Base-by-base conservation (phyloP, 2,797 vertebrate species). In the Cynopterus sphinx region DNA sequence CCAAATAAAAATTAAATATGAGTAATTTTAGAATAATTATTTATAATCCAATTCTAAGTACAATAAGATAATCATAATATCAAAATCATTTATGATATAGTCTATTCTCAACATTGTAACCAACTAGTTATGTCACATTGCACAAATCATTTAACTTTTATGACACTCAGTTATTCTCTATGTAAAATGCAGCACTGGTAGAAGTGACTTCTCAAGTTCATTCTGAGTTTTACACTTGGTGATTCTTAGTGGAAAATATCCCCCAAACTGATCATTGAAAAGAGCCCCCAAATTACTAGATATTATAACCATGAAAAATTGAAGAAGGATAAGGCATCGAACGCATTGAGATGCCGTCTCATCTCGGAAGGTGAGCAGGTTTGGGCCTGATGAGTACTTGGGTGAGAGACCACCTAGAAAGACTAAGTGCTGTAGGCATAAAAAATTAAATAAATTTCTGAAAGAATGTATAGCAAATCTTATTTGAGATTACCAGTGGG, bases 1-100 rank as follows among this genome's bases (percentile, higher is more conserved):
- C 12, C 33, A 90, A 85, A 95, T 92, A 94, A 94, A 96, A 96
- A 78, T 96, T 94, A 97, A 97, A 92, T 77, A 94, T 57, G 70
- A 96, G 46, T 95, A 73, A 95, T 92, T 94, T 94, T 90, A 83
- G 28, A 90, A 81, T 21, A 96, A 73, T 97, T 96, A 97, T 88
- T 96, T 95, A 93, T 83, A 97, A 86, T 77, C 8, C 53, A 90
- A 79, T 70, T 82, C 75, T 90, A 79, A 86, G 24, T 78, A 89
- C 92, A 53, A 59, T 67, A 96, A 90, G 24, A 91, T 83, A 82
- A 85, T 77, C 43, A 92, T 81, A 90, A 83, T 24, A 95, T 61
- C 53, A 89, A 92, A 97, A 51, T 90, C 65, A 78, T 85, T 95
- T 96, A 94, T 88, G 39, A 43, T 68, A 61, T 53, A 71, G 31